Evolutionary conservation across 2,113 vertebrate genomes (phyloP), one percentile per base, ranked within the genome.

Genomic region (Neodon shergylaensis): DNA sequence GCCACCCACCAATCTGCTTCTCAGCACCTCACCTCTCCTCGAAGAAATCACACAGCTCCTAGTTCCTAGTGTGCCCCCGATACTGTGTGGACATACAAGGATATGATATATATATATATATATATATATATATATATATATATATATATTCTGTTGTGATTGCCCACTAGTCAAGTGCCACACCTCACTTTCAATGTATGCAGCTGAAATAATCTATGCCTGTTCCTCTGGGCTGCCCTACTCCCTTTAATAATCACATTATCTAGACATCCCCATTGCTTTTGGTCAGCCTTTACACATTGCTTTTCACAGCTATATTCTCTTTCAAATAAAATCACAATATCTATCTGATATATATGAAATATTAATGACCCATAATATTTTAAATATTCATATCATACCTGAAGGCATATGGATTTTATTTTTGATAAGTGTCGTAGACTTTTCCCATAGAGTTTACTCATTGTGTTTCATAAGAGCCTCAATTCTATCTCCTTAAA

Each of bases 171-270:
- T 6, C 7, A 21, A 72, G 4, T 22, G 8, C 26, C 21, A 14
- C 31, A 78, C 26, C 14, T 92, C 58, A 3, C 58, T 44, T n/a
- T 90, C 63, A 19, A 2, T 63, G 24, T 58, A 73, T 72, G 68
- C 39, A 3, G n/a, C 21, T 96, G 39, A 76, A 58, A 39, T 19
- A 90, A 76, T 84, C 70, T 21, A 31, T 47, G 31, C 42, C 39
- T 39, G 0, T 76, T 72, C 36, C 58, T 39, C 33, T 33, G 28
- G 79, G 11, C 26, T 85, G 17, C 14, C 85, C 87, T 96, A 58
- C 24, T 96, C n/a, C 52, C 87, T 95, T 90, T 49, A 79, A 86
- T 89, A 94, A 65, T 84, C 85, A 9, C 6, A 28, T 63, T 47
- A 21, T 89, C 26, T 81, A 13, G 13, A 28, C 81, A 77, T 42